A percentile compares a stretch with the other conserved stretches of the same genome.
Conservation (phyloP, 92 coral and sea anemone genomes). For the Anthopleura xanthogrammica region DNA sequence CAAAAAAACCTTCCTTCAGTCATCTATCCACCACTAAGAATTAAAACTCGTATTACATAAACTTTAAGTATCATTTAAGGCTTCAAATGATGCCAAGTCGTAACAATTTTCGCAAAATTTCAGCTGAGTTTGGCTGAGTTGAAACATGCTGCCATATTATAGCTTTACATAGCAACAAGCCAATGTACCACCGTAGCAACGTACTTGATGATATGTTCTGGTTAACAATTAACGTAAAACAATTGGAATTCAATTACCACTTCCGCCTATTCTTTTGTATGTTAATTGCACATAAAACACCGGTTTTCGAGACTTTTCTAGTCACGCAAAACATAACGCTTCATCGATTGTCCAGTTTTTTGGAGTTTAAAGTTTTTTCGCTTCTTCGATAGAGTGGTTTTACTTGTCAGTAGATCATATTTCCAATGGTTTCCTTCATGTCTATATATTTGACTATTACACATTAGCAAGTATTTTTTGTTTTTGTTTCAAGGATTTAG, state of each 20-base stretch:
- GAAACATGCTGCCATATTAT: neutral
- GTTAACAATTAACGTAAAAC: conserved; percentile 13
- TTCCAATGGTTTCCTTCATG: too few species aligned
- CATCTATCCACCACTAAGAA: neutral
- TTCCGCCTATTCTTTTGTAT: conserved; percentile 23
- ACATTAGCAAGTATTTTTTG: too few species aligned
- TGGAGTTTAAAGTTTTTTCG: neutral
- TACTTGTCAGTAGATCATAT: too few species aligned
- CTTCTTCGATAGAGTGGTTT: too few species aligned
- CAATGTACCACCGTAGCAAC: conserved; percentile 22
- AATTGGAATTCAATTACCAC: conserved; percentile 20
- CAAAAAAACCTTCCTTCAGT: neutral
- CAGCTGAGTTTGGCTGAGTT: neutral
- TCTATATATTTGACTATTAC: too few species aligned
- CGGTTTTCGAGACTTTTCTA: neutral
- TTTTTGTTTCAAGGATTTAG: too few species aligned
- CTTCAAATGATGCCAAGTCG: neutral
- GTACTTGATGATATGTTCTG: neutral
- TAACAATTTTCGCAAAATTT: neutral
- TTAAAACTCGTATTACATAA: neutral
- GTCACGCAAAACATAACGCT: conserved; percentile 2
- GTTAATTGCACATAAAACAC: neutral
- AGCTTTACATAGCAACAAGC: conserved; percentile 20
- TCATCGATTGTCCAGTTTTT: neutral
- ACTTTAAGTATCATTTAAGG: neutral